Base-by-base conservation (phyloP, 2,888 invertebrate species). In the Tetragonisca angustula region DNA sequence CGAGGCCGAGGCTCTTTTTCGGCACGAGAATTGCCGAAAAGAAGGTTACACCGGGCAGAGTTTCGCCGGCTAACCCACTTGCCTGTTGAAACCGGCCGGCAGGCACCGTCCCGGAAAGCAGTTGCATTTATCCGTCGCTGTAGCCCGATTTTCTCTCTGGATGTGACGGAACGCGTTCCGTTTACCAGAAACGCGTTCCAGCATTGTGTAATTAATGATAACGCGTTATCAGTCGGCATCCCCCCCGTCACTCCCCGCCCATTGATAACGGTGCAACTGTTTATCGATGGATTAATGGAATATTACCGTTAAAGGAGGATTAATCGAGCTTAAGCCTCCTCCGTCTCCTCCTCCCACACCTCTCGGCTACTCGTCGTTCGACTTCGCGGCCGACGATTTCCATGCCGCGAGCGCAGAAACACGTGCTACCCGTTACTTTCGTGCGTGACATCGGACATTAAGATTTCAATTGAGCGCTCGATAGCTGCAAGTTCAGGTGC, bases 61-160 rank as follows among this genome's bases (percentile, higher is more conserved):
- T 90, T 80, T 90, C 87, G 86, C 85, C 87, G 86, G 88, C 88
- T 92, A 90, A 91, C 91, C 91, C 88, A 91, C 88, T 92, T 92
- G 89, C 86, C 89, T 79, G 85, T 85, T 84, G 75, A 78, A 82
- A 84, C 54, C 43, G 70, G 62, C 82, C 67, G 43, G 43, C 43
- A 78, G 43, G 43, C 43, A 78, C 61, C 78, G 67, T 81, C 52
- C 77, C 54, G 67, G 59, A 74, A 71, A 71, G 72, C 69, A 62
- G 67, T 76, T 59, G 73, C 65, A 79, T 81, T 76, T 56, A 59
- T 83, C 64, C 64, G 65, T n/a, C n/a, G 43, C 50, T 27, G 54
- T 36, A 36, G n/a, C 52, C 64, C 67, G 78, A 81, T 81, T 78
- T 72, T 67, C n/a, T 78, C 75, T 62, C n/a, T 32, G 67, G 50